phyloP scores from a whole-genome alignment of 2,113 vertebrate species.

The Sylvia atricapilla region DNA sequence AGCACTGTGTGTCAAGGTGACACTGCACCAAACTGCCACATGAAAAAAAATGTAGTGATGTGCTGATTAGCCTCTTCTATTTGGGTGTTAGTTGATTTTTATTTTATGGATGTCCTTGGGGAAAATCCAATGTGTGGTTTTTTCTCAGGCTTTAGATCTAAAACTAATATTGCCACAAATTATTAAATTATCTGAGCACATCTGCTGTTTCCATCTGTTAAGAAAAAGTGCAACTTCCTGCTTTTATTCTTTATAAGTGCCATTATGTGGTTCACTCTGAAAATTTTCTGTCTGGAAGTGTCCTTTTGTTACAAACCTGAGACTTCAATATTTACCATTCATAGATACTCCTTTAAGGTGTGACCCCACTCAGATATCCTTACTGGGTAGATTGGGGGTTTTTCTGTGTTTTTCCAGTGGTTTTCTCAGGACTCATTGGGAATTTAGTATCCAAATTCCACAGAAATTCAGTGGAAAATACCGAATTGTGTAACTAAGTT shows the following conservation, averaged over 20 bases:
- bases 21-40: background rate
- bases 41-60: background rate
- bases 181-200: background rate
- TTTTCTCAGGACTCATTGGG: background rate
- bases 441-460: background rate
- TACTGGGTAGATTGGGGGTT: background rate
- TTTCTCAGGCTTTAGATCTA: background rate
- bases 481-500: background rate
- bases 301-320: background rate
- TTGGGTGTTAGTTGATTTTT: background rate
- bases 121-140: background rate
- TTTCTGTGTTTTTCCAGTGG: background rate
- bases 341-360: background rate
- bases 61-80: background rate
- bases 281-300: background rate
- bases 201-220: slow-evolving; percentile 7
- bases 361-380: background rate
- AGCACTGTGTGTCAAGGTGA: slow-evolving; percentile 26
- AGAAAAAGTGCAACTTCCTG: background rate
- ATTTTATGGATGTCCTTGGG: background rate
- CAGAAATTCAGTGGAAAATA: background rate
- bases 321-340: background rate
- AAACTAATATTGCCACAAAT: background rate
- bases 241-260: background rate
- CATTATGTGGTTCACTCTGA: background rate